phyloP scores from a whole-genome alignment of 2,888 invertebrate genomes.

The Hirtodrosophila cameraria region DNA sequence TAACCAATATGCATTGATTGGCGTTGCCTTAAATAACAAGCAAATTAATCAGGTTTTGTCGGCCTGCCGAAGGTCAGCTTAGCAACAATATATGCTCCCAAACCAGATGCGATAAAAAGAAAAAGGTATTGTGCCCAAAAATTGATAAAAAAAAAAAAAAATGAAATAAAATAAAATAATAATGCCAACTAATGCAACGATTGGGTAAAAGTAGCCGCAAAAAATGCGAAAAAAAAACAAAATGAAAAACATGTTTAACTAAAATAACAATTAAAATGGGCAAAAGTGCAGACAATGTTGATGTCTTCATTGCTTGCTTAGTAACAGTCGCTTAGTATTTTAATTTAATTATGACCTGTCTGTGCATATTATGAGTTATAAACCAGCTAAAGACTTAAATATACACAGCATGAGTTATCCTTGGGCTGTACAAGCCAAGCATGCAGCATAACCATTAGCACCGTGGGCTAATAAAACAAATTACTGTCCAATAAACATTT shows the following conservation, averaged over 20 bases:
- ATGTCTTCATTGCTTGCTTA: constrained; percentile 19
- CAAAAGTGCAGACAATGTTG: constrained; percentile 5
- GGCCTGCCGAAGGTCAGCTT: constrained; percentile 42
- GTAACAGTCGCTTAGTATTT: constrained; percentile 18
- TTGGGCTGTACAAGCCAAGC: constrained; percentile 55
- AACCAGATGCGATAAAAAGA: constrained; percentile 39
- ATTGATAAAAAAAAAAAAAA: constrained; percentile 1
- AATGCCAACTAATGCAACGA: constrained; percentile 57
- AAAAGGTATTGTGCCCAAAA: constrained; percentile 21
- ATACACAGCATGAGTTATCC: constrained; percentile 41
- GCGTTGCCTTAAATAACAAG: constrained; percentile 56
- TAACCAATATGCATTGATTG: constrained; percentile 64
- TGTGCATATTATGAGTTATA: constrained; percentile 10
- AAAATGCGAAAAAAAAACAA: constrained; percentile 21
- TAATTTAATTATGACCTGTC: constrained; percentile 36
- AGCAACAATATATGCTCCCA: constrained; percentile 31
- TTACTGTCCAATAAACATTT: constrained; percentile 30
- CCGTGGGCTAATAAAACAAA: constrained; percentile 39
- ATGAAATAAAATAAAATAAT: constrained; percentile 4
- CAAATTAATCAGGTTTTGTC: constrained; percentile 62
- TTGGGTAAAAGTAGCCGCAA: constrained; percentile 43
- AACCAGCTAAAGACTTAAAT: background rate
- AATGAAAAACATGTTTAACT: constrained; percentile 15
- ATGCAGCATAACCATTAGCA: constrained; percentile 63
- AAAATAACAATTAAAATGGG: constrained; percentile 28